Evolutionary conservation across 2,797 vertebrate species (phyloP), one percentile per base, ranked within the genome.

Genomic region (Danio aesculapii): DNA sequence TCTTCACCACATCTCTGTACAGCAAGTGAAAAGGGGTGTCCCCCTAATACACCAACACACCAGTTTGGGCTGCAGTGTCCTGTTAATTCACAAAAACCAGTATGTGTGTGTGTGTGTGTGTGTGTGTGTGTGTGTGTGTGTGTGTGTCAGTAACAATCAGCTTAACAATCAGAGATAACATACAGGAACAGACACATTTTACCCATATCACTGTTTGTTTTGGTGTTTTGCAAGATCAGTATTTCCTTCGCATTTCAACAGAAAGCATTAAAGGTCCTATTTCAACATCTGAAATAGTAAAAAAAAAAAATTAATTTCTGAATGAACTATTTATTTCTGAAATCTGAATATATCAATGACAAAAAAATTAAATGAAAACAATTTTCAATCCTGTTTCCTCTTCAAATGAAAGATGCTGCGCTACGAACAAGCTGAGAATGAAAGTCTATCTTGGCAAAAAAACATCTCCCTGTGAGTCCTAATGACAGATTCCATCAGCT

Each of bases 401-500:
- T 43, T 55, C 3, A 43, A 55, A 43, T 39, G 1, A 17, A 11
- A 17, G 41, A 64, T 41, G 13, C 39, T 41, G 59, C 59, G 14
- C 13, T 41, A 12, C 0, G 4, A 55, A 14, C 8, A n/a, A 72
- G 53, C 70, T 30, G 30, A 1, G 30, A 30, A 30, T 30, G 30
- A 9, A 57, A 44, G n/a, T 7, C 70, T 58, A 39, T 30, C 30
- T 30, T 30, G 61, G 12, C 5, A 64, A 11, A n/a, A 6, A 63
- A 50, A 16, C n/a, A 39, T 75, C 50, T 50, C 14, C 12, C 9
- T 6, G 8, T 8, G 44, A 63, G 41, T 4, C 16, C 13, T 63
- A 43, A 50, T 75, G 70, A 58, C 39, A 46, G 70, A 46, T 73
- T 73, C 7, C 17, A 59, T 73, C 8, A 73, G 6, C 16, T 81